phyloP scores from a whole-genome alignment of 2,797 vertebrate species.

The Peromyscus melanophrys region DNA sequence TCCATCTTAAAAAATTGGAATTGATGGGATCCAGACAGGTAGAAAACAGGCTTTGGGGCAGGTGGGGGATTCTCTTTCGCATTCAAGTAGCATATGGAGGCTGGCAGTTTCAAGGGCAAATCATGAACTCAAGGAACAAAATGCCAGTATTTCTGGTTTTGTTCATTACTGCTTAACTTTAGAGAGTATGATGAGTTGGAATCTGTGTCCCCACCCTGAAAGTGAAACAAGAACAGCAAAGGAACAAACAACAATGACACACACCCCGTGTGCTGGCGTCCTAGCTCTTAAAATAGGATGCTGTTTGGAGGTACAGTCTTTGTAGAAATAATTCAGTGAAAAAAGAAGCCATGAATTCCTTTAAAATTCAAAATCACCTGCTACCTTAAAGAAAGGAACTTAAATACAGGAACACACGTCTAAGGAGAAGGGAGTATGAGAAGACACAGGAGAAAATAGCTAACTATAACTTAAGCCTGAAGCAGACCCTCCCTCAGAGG shows the following conservation, averaged over 20 bases:
- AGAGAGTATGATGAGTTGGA: not conserved
- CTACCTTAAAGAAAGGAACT: slow-evolving; percentile 23
- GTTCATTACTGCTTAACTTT: slow-evolving; percentile 5
- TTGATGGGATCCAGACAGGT: not conserved
- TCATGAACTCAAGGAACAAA: not conserved
- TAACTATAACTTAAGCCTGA: not conserved
- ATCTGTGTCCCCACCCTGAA: not conserved
- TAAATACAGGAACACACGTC: not conserved
- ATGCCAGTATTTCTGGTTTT: not conserved
- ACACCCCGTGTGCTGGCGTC: not conserved
- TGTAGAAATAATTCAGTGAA: slow-evolving; percentile 1
- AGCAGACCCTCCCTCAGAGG: not conserved
- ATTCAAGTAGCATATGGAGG: not conserved
- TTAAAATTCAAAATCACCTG: not conserved
- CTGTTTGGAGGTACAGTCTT: not conserved
- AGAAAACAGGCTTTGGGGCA: not conserved
- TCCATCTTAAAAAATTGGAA: not conserved
- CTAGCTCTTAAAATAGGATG: not conserved
- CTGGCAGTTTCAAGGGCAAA: not conserved
- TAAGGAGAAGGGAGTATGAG: not conserved
- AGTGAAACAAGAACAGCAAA: not conserved
- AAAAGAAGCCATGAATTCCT: not conserved
- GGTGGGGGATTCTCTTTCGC: not conserved
- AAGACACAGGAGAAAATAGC: not conserved
- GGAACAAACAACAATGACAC: not conserved